Evolutionary conservation across 1,140 invertebrate genomes (phyloP), one percentile per base, ranked within the genome.

Genomic region (Euglossa dilemma): DNA sequence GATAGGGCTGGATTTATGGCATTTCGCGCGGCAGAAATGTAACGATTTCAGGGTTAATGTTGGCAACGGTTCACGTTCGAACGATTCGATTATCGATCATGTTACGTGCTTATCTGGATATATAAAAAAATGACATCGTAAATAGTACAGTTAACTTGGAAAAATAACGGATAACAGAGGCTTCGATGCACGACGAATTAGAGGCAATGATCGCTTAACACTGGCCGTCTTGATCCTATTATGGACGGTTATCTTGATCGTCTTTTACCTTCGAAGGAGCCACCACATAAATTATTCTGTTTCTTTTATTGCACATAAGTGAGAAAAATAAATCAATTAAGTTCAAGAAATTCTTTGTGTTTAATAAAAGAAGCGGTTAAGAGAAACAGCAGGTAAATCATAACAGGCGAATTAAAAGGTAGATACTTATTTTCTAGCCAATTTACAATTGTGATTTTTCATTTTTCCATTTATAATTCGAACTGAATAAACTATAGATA

Each of bases 171-270:
- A 64, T n/a, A 52, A 52, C 6, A 43, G 14, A 6, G 8, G 47
- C 20, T 43, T 50, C 47, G 47, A 52, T 64, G 74, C 74, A 43
- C 74, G 2, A 50, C 45, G 18, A 64, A 76, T 50, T 64, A 64
- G 28, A 76, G 57, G 43, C 73, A 75, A 75, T 57, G 73, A 75
- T 75, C 73, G 43, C 45, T 76, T 76, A 52, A 76, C 23, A 50
- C n/a, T 20, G 25, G 7, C n/a, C 43, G 43, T 5, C 20, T 63
- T 25, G 73, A 36, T 45, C 18, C 36, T 74, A 20, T 59, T 47
- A 47, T 6, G 56, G 43, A 74, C 50, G 12, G 20, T 43, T 72
- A 56, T 43, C 52, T 23, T 36, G 69, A 23, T 71, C 11, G 11
- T 43, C n/a, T 43, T 56, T 72, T 12, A 61, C 36, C 14, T 28